Evolutionary conservation across 1,140 invertebrate species (phyloP), one percentile per base, ranked within the genome.

Genomic region (Bombyx mandarina): DNA sequence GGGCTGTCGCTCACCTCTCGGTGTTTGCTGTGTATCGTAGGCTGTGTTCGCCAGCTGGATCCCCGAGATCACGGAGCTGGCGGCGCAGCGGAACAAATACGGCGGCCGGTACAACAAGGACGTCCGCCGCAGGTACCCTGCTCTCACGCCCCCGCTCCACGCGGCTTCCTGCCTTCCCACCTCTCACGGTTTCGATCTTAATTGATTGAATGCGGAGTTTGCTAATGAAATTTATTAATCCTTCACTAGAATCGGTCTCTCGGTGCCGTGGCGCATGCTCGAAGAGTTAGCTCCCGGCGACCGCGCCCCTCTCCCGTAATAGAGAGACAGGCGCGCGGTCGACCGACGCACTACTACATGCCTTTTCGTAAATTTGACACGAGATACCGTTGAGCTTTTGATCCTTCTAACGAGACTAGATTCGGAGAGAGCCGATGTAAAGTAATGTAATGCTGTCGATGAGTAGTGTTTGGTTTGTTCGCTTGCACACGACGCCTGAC

Each of bases 31-130:
- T 85, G 86, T 88, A 87, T 86, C 91, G 91, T 95, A 97, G 95
- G 95, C 95, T 92, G 95, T 98, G 92, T 98, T 99, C 94, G 97
- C 97, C 91, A 98, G 96, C 93, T 98, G 96, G 95, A 97, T 99
- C 90, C 97, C 97, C 88, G 97, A 99, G 93, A 98, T 99, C 91
- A 97, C 96, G 89, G 97, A 98, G 91, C 95, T 99, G 90, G 94
- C 97, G 90, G 97, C 96, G 89, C 96, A 97, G 91, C 93, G 97
- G 89, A 94, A 96, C 92, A 98, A 98, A 93, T 98, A 98, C 93
- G 96, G 97, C 92, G 97, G 97, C 90, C 94, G 95, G 89, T 98
- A 97, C 93, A 97, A 95, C 92, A 96, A 96, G 92, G 96, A 98
- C 92, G 92, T 96, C 91, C 96, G 97, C 93, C 96, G 96, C 95